Evolutionary conservation across 2,888 invertebrate genomes (phyloP).

Genomic region (Anoplius nigerrimus): DNA sequence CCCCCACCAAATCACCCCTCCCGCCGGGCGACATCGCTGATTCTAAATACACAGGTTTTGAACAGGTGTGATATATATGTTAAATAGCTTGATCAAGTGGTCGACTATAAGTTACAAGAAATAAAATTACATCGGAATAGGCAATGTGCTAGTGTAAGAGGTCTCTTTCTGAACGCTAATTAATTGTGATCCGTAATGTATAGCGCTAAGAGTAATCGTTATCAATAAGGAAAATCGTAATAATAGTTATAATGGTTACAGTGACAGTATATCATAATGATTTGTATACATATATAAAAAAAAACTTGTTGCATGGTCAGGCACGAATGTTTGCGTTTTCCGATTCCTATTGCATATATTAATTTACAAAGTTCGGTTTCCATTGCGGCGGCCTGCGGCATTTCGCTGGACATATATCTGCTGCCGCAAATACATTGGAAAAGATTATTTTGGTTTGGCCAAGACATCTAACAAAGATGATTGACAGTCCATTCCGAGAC

Average conservation of each 20-base stretch:
- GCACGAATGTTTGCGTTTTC: constrained; percentile 50
- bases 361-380: too few relatives aligned
- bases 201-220: neutral
- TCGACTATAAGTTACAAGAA: constrained; percentile 49
- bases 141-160: constrained; percentile 43
- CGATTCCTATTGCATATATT: constrained; percentile 30
- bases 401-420: too few relatives aligned
- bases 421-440: too few relatives aligned
- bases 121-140: constrained; percentile 54
- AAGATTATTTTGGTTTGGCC: too few relatives aligned
- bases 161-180: constrained; percentile 45
- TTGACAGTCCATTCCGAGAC: too few relatives aligned
- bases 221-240: constrained; percentile 36
- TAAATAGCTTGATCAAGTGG: constrained; percentile 31
- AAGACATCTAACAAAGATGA: too few relatives aligned
- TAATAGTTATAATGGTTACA: constrained; percentile 41
- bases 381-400: too few relatives aligned
- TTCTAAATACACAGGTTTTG: neutral
- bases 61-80: too few relatives aligned
- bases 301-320: constrained; percentile 44
- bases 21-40: neutral
- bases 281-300: constrained; percentile 43
- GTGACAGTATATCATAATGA: neutral
- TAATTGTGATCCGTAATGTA: constrained; percentile 34
- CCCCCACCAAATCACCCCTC: too few relatives aligned